Base-by-base conservation (phyloP, 30 jellyfish, hydroid and myxozoan species). In the Chironex yamaguchii region DNA sequence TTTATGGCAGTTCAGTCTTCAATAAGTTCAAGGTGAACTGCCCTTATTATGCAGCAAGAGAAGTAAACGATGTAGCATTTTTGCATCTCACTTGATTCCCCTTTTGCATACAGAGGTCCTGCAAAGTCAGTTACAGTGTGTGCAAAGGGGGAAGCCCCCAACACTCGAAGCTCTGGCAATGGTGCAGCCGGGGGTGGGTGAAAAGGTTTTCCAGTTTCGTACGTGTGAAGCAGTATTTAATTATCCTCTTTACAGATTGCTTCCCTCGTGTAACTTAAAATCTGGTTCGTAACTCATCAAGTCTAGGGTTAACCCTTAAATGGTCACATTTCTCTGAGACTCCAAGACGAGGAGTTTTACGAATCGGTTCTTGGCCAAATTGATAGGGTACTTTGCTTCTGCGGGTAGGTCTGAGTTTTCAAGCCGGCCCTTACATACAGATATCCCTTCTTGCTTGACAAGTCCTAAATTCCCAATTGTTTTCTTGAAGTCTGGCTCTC, bases 111-210 rank as follows among this genome's bases (percentile, higher is more conserved):
- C 13, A 67, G 69, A 27, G 81, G 85, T 71, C 85, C 78, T 13
- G 42, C 21, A 36, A 22, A 32, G 33, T 71, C 85, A 1, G 48
- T 23, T 6, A 71, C 79, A 31, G 48, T 73, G 48, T 71, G 35
- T 4, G 31, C 22, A 35, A 71, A 71, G 23, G 80, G 74, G 20
- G 80, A 29, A 14, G 28, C 3, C 85, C 13, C 17, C 17, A 29
- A 13, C 20, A 78, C 89, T 29, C 68, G 24, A 31, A 78, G 62
- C 3, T 78, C 84, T 78, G 89, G 84, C 68, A 52, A 58, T 26
- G 42, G 1, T 29, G 68, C 86, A 3, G 34, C 89, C 27, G 34
- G 66, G 53, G 89, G 89, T 30, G 48, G 29, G 22, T 21, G 13
- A 12, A 17, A 78, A 26, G 68, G 29, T 34, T 52, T 78, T 30